Conservation (phyloP, 1,140 invertebrate species). For the Sitophilus oryzae region DNA sequence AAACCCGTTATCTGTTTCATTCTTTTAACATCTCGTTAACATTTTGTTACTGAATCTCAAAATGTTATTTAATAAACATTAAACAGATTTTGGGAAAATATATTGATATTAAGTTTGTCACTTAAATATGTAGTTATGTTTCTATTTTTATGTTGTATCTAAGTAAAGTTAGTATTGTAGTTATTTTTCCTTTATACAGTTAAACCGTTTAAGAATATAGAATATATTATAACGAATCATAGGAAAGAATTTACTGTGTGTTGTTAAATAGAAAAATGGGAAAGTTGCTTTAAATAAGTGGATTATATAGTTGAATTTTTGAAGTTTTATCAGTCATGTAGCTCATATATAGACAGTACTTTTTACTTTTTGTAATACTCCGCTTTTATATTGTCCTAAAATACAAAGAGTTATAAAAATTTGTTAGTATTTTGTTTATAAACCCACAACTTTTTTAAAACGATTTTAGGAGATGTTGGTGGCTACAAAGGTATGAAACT, state of each 20-base stretch:
- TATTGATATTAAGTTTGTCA: too few relatives aligned
- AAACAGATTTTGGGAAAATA: too few relatives aligned
- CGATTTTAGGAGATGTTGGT: background rate
- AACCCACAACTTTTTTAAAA: background rate
- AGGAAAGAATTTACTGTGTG: background rate
- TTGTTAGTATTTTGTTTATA: conserved; percentile 2
- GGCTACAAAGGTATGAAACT: conserved; percentile 14
- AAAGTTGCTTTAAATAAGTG: background rate
- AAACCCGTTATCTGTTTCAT: too few relatives aligned
- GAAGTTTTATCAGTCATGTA: background rate
- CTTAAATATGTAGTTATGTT: too few relatives aligned
- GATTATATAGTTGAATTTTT: conserved; percentile 1
- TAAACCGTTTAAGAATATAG: too few relatives aligned
- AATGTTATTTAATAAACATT: too few relatives aligned
- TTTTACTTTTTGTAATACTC: background rate
- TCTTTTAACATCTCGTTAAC: too few relatives aligned
- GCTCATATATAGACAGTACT: background rate
- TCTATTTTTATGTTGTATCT: too few relatives aligned
- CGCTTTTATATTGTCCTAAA: conserved; percentile 2
- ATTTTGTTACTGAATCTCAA: too few relatives aligned
- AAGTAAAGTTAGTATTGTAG: too few relatives aligned
- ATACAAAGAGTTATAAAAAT: conserved; percentile 5
- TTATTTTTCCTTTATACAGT: too few relatives aligned
- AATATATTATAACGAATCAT: too few relatives aligned
- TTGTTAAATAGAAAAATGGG: background rate